Conservation (phyloP, 1,140 invertebrate genomes). For the Diorhabda sublineata region DNA sequence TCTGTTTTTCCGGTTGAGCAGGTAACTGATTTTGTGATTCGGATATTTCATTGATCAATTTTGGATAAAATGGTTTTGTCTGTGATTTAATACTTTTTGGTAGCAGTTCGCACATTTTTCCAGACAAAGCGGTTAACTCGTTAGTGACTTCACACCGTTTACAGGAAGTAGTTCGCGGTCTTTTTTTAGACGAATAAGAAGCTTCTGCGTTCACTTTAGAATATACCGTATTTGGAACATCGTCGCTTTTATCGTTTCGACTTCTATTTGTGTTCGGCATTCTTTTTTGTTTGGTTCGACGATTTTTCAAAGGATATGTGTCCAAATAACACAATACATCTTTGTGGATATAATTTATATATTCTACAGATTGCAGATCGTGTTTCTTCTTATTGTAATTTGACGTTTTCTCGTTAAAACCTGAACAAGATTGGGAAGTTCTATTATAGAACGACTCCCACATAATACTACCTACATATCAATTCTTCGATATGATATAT, state of each 20-base stretch:
- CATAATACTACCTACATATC: constrained; percentile 15
- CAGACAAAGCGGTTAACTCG: background rate
- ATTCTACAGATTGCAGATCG: constrained; percentile 26
- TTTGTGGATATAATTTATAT: constrained; percentile 26
- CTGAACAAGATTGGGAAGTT: constrained; percentile 20
- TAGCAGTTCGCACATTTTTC: background rate
- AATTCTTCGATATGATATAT: background rate
- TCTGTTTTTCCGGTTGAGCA: background rate
- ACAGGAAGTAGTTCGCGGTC: background rate
- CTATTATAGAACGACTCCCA: constrained; percentile 26
- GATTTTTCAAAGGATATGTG: constrained; percentile 22
- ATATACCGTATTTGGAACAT: constrained; percentile 1
- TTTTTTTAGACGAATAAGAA: background rate
- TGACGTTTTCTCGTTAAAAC: background rate
- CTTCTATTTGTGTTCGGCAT: constrained; percentile 6
- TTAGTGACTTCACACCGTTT: background rate
- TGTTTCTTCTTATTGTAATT: constrained; percentile 19
- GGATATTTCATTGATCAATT: no score
- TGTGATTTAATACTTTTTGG: background rate
- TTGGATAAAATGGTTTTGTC: background rate
- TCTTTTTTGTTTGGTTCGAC: background rate
- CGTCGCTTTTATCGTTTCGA: background rate
- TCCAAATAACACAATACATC: constrained; percentile 26
- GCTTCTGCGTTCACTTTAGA: constrained; percentile 9
- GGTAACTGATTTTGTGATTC: no score